These are phyloP conservation scores for Brachypteracias leptosomus DNA, from an alignment of 2,113 vertebrate genomes.

Conservation along the genomic window DNA sequence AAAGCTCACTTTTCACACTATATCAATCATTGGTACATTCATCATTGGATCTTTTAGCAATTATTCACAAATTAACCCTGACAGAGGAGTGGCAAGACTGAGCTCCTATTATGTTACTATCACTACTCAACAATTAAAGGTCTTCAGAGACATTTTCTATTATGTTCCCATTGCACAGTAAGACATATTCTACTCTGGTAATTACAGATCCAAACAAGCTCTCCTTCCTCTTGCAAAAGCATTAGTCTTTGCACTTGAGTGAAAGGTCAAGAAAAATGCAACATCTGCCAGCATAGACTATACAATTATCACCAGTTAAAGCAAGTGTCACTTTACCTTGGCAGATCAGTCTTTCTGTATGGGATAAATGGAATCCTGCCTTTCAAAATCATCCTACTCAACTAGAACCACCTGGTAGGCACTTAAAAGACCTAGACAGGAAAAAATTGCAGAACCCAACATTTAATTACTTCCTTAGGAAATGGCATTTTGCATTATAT, in stretches of 20 bases:
- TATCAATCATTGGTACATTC: not conserved
- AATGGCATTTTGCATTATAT: not conserved
- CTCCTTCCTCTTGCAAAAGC: not conserved
- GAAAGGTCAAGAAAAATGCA: not conserved
- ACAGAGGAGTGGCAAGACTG: not conserved
- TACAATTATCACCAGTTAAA: not conserved
- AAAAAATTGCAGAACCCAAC: not conserved
- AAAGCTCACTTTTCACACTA: not conserved
- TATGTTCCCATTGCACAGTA: not conserved
- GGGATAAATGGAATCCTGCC: not conserved
- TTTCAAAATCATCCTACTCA: not conserved
- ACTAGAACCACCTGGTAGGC: not conserved
- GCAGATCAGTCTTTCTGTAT: not conserved
- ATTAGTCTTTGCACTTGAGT: not conserved
- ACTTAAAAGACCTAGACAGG: not conserved
- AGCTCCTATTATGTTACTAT: not conserved
- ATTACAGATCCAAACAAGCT: not conserved
- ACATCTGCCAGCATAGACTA: not conserved
- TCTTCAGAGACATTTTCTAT: not conserved
- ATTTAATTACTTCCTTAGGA: not conserved
- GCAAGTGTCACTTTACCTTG: not conserved
- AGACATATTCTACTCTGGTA: not conserved
- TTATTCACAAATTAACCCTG: not conserved
- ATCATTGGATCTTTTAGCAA: not conserved
- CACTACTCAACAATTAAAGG: not conserved